Evolutionary conservation across 2,797 vertebrate genomes (phyloP).

Genomic region (Dryobates pubescens): DNA sequence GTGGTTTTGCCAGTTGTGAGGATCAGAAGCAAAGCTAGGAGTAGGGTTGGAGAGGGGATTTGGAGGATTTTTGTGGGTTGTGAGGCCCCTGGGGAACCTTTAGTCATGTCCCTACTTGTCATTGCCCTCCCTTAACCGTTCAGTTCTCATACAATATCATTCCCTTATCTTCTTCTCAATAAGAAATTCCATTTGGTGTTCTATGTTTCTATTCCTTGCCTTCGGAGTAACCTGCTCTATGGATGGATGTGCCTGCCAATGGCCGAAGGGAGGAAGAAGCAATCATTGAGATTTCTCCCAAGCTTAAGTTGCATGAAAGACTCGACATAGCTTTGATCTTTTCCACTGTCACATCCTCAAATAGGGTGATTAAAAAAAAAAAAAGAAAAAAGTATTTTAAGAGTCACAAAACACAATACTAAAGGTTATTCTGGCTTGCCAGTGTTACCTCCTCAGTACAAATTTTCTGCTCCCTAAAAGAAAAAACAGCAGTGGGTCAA

Average conservation of each 20-base stretch:
- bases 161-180: neutral
- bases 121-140: neutral
- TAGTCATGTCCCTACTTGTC: neutral
- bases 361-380: too few species aligned
- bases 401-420: neutral
- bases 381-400: too few species aligned
- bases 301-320: neutral
- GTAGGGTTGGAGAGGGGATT: neutral
- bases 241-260: neutral
- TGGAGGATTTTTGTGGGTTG: neutral
- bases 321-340: neutral
- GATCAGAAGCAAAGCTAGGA: neutral
- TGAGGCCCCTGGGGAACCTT: neutral
- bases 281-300: neutral
- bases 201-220: neutral
- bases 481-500: neutral
- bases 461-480: neutral
- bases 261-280: neutral
- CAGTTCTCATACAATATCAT: neutral
- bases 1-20: neutral
- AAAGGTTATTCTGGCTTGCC: neutral
- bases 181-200: neutral
- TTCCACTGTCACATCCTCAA: neutral
- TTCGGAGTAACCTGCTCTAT: neutral
- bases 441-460: neutral